Evolutionary conservation across 2,888 invertebrate species (phyloP), one percentile per base, ranked within the genome.

Genomic region (Melinaea menophilus): DNA sequence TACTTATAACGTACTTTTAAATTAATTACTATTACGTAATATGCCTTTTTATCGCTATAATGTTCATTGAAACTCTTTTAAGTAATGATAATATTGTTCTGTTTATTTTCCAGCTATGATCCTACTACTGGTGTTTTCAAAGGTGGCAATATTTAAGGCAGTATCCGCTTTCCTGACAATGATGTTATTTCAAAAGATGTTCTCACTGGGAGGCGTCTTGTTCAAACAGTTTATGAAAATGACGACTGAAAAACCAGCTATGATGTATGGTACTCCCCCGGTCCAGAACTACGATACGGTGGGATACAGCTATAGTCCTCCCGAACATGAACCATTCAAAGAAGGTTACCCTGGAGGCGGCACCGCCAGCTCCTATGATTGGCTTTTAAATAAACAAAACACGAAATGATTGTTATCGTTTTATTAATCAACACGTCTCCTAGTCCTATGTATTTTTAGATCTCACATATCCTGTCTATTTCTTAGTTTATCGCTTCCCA

Each of bases 111-210:
- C 85, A 90, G 90, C 80, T 12, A 79, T 89, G 73, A 75, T 86
- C 47, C 77, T 83, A 0, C 71, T 90, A 0, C 79, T 85, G 62
- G 74, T 86, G 0, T 70, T 89, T 22, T 81, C 88, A 4, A 90
- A 90, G 67, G 75, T 90, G 34, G 85, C 84, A 0, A 73, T 90
- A 34, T 75, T 85, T 67, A 90, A 90, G 63, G 78, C 86, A 0
- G 82, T 81, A 0, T 81, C 88, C 0, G 82, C 84, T 60, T 81
- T 88, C 70, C 65, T 80, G 34, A 81, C 88, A 75, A 79, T 86
- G 75, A 81, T 84, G 1, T 78, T 89, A 72, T 90, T 90, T 79
- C 90, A 90, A 67, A 90, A 89, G 69, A 71, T 90, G 11, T 86
- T 87, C 73, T 80, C 81, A 56, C 64, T 86, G 3, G 84, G 80